Conservation (phyloP, 2,113 vertebrate species). For the Thinocorus orbignyianus region DNA sequence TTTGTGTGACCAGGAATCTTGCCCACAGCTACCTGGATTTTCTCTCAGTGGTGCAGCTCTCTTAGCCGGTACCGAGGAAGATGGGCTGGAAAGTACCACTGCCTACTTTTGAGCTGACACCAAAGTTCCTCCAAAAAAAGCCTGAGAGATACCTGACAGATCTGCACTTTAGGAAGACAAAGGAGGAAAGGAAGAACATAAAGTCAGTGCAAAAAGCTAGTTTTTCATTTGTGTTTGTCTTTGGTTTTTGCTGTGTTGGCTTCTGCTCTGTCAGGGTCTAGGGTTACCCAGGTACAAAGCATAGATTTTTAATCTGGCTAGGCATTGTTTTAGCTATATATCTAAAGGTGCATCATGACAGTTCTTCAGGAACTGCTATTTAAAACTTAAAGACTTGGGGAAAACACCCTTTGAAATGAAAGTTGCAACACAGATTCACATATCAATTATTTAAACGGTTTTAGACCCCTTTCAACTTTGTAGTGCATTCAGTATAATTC, state of each 20-base stretch:
- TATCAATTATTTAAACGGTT: not conserved
- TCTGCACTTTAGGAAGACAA: not conserved
- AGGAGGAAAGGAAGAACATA: not conserved
- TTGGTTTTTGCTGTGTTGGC: not conserved
- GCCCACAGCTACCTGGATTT: not conserved
- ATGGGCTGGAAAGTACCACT: not conserved
- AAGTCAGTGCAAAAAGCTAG: not conserved
- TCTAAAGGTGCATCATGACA: not conserved
- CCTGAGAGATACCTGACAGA: not conserved
- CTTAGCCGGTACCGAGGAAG: not conserved
- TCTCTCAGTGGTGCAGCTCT: not conserved
- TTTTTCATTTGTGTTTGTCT: not conserved
- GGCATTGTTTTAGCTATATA: not conserved
- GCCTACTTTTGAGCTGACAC: not conserved
- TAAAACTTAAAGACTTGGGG: not conserved
- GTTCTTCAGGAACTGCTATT: not conserved
- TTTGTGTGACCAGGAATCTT: not conserved
- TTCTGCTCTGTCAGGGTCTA: not conserved
- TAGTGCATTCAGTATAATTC: not conserved
- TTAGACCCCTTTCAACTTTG: not conserved
- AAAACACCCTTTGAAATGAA: not conserved
- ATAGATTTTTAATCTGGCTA: not conserved
- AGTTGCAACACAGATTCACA: not conserved
- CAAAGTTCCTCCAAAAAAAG: not conserved
- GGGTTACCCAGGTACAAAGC: not conserved